Percentiles rank a stretch among this genome's conserved stretches.
These are phyloP conservation scores for Sebastiscus albofasciatus DNA, from an alignment of 2,797 vertebrate species.

Conservation along the genomic window DNA sequence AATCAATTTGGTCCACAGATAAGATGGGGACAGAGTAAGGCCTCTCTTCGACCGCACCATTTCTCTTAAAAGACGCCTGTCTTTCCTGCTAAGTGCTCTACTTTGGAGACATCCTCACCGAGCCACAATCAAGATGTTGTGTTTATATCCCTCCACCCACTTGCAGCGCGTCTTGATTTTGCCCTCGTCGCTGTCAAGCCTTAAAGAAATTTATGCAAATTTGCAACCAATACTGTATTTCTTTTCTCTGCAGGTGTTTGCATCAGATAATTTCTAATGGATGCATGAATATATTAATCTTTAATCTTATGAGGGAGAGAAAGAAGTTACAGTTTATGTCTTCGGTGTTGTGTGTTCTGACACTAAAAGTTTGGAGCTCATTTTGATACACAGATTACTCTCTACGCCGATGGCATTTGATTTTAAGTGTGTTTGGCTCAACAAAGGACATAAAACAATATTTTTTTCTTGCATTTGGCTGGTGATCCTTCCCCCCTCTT, in stretches of 20 bases:
- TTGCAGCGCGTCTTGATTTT: constrained; percentile 61
- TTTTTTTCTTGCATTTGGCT: constrained; percentile 8
- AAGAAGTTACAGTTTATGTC: constrained; percentile 29
- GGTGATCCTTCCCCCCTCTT: constrained; percentile 3
- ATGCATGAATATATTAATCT: constrained; percentile 76
- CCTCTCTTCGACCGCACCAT: constrained; percentile 52
- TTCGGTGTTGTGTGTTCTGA: constrained; percentile 15
- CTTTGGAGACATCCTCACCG: constrained; percentile 48
- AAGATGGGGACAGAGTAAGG: constrained; percentile 73
- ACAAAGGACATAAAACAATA: constrained; percentile 1
- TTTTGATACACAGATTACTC: constrained; percentile 20
- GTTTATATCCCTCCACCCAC: constrained; percentile 55
- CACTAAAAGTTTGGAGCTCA: constrained; percentile 1
- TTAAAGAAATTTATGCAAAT: constrained; percentile 74
- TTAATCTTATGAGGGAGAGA: constrained; percentile 44
- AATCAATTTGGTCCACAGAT: constrained; percentile 80
- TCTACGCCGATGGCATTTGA: background rate
- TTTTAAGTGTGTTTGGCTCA: background rate
- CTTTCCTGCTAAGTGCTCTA: constrained; percentile 60
- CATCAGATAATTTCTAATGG: constrained; percentile 72
- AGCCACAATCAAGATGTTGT: constrained; percentile 63
- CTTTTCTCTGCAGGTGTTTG: constrained; percentile 78
- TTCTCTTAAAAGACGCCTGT: constrained; percentile 61
- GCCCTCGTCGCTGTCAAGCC: constrained; percentile 46
- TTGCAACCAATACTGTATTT: constrained; percentile 55